These are phyloP conservation scores for Dinocampus coccinellae DNA, from an alignment of 2,888 invertebrate species.

Conservation along the genomic window DNA sequence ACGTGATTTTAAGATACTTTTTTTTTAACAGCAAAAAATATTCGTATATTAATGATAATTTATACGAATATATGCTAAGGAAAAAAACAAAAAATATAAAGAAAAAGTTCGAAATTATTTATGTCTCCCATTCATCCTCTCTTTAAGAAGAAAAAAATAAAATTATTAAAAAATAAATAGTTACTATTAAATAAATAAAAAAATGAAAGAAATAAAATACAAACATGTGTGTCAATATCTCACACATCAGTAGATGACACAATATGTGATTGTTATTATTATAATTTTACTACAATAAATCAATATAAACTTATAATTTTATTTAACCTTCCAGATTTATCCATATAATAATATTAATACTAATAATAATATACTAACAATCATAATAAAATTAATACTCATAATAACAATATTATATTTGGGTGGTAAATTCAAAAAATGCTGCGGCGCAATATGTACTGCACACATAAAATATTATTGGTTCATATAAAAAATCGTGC, in stretches of 20 bases:
- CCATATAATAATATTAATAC: too few species aligned
- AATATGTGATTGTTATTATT: conserved; percentile 70
- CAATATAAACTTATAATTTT: neutral
- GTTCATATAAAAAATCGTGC: too few species aligned
- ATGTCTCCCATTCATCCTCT: conserved; percentile 64
- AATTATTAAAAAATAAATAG: neutral
- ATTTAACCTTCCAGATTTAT: neutral
- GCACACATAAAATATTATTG: too few species aligned
- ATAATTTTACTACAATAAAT: conserved; percentile 68
- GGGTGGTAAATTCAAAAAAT: too few species aligned
- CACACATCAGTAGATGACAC: conserved; percentile 68
- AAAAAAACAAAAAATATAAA: too few species aligned
- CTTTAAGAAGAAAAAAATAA: neutral
- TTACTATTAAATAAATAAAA: conserved; percentile 12
- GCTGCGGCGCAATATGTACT: too few species aligned
- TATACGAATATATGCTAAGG: conserved; percentile 12
- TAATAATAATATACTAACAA: too few species aligned
- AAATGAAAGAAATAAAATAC: conserved; percentile 34
- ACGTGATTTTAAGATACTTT: conserved; percentile 68
- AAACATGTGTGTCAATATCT: conserved; percentile 61
- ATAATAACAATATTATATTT: too few species aligned
- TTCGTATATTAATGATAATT: conserved; percentile 14
- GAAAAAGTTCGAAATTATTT: conserved; percentile 65
- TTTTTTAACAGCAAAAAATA: conserved; percentile 15
- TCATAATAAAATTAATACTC: too few species aligned